A percentile compares a stretch with the other conserved stretches of the same genome.
phyloP scores from a whole-genome alignment of 2,113 vertebrate genomes.

The Diadophis punctatus region DNA sequence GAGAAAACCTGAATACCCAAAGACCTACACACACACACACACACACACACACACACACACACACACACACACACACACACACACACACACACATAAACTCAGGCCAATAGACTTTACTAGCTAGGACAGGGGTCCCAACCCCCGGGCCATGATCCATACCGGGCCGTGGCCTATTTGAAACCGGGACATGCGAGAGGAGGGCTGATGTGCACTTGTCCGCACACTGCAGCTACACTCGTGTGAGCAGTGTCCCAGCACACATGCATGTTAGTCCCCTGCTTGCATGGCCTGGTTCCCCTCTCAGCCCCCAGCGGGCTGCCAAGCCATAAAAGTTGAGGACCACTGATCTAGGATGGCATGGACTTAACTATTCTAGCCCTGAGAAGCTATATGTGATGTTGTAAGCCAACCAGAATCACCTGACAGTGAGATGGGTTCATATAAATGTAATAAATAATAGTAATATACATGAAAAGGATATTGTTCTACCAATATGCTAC shows the following conservation, averaged over 20 bases:
- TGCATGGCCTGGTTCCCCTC: too few species aligned
- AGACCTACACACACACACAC: too few species aligned
- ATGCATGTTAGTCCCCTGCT: too few species aligned
- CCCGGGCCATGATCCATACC: not conserved
- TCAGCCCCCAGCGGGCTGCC: too few species aligned
- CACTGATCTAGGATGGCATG: not conserved
- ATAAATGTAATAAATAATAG: not conserved
- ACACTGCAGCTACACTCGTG: not conserved
- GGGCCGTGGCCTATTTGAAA: not conserved
- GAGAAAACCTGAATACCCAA: too few species aligned
- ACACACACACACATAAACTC: too few species aligned
- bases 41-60: too few species aligned
- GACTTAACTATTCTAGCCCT: not conserved
- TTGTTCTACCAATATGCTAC: not conserved
- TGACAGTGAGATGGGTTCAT: not conserved
- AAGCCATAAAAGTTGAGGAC: too few species aligned
- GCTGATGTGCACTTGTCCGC: too few species aligned
- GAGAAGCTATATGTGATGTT: not conserved
- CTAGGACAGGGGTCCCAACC: not conserved
- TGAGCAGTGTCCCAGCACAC: not conserved
- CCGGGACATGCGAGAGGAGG: not conserved
- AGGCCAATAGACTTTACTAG: not conserved
- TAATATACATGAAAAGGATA: not conserved
- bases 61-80: too few species aligned
- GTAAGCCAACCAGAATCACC: not conserved